Conservation (phyloP, 2,888 invertebrate genomes). For the Clitarchus hookeri region DNA sequence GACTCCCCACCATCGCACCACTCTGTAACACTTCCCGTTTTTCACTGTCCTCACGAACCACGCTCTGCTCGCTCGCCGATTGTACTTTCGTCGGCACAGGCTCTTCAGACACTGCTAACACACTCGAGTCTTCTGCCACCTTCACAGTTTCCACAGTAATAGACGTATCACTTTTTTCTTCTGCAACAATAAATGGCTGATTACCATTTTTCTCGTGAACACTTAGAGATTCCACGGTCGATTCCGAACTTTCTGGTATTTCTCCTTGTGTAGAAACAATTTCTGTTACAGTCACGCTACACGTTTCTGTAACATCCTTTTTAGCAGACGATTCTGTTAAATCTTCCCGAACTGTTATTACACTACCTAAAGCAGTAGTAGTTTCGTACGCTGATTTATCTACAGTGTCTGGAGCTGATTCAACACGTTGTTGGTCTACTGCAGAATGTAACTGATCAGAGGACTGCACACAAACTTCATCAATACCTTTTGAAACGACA, state of each 20-base stretch:
- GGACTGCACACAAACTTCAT: background rate
- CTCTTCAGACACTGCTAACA: background rate
- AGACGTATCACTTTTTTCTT: constrained; percentile 43
- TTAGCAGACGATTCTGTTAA: background rate
- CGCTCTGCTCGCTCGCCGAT: background rate
- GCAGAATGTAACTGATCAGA: background rate
- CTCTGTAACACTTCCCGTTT: background rate
- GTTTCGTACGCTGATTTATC: background rate
- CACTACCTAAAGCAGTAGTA: background rate
- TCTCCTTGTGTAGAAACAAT: constrained; percentile 35
- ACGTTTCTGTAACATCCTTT: background rate
- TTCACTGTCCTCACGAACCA: background rate
- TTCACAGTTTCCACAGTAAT: constrained; percentile 41
- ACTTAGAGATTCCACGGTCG: background rate
- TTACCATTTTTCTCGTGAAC: background rate
- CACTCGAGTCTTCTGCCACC: constrained; percentile 44
- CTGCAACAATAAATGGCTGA: constrained; percentile 37
- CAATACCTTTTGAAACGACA: background rate
- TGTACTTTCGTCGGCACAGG: background rate
- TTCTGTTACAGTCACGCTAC: background rate
- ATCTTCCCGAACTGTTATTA: constrained; percentile 16
- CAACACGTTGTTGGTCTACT: background rate
- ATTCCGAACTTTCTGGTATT: constrained; percentile 39
- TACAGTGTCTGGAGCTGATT: background rate
- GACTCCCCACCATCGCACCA: constrained; percentile 10